A percentile compares a stretch with the other conserved stretches of the same genome.
Evolutionary conservation across 2,113 vertebrate genomes (phyloP).

Genomic region (Engystomops pustulosus): DNA sequence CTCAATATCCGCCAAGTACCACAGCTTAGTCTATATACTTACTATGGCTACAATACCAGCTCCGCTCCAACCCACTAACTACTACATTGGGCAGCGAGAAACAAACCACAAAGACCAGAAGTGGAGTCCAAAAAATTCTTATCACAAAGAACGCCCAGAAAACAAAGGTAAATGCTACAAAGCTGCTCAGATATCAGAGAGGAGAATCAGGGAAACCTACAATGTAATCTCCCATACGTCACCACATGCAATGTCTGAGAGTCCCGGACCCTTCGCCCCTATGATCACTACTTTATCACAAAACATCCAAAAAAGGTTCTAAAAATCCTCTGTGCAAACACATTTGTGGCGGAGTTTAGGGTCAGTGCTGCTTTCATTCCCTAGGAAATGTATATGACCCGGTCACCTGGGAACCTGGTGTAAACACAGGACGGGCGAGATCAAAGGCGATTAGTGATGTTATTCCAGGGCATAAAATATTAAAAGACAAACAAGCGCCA

Average conservation of each 20-base stretch:
- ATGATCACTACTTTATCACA: no score
- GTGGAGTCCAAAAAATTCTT: background rate
- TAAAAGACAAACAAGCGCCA: background rate
- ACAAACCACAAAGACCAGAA: constrained; percentile 64
- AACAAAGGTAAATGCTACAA: no score
- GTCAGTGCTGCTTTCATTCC: background rate
- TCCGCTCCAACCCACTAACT: constrained; percentile 65
- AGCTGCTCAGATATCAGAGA: no score
- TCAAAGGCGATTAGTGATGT: background rate
- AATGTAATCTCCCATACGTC: no score
- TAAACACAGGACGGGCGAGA: background rate
- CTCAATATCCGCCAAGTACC: background rate
- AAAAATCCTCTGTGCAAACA: no score
- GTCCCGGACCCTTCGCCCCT: no score
- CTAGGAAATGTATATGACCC: background rate
- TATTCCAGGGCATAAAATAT: background rate
- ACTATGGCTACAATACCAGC: constrained; percentile 58
- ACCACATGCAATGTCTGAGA: no score
- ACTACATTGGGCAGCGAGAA: constrained; percentile 66
- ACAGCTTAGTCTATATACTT: background rate
- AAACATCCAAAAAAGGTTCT: no score
- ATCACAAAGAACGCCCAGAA: no score
- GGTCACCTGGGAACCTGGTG: background rate
- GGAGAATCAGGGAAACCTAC: no score
- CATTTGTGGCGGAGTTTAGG: background rate